Conservation (phyloP, 2,113 vertebrate genomes). For the Brienomyrus longianalis region DNA sequence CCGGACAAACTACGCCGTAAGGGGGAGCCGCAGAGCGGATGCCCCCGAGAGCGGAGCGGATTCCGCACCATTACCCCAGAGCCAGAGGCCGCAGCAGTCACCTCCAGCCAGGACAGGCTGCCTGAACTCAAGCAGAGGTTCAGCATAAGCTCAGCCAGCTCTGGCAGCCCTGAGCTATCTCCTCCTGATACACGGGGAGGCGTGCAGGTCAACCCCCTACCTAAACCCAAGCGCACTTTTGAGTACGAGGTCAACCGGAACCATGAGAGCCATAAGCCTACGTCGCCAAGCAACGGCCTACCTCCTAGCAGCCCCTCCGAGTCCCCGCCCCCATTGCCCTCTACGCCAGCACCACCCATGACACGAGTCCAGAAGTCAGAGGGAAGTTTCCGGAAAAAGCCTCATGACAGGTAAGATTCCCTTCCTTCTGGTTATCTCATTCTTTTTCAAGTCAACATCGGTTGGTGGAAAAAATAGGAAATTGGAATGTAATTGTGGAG, state of each 20-base stretch:
- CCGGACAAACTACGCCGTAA: constrained; percentile 76
- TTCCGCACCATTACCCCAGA: constrained; percentile 66
- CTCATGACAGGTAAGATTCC: constrained; percentile 81
- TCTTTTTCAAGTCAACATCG: neutral
- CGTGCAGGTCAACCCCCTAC: constrained; percentile 82
- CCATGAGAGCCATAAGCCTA: constrained; percentile 72
- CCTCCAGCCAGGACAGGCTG: constrained; percentile 66
- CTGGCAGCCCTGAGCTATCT: constrained; percentile 57
- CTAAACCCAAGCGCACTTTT: constrained; percentile 97
- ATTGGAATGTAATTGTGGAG: neutral
- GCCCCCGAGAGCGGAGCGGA: constrained; percentile 64
- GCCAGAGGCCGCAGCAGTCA: constrained; percentile 52
- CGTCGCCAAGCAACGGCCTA: constrained; percentile 77
- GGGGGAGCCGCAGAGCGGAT: constrained; percentile 65
- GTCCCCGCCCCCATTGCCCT: constrained; percentile 81
- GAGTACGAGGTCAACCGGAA: constrained; percentile 90
- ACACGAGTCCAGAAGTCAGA: constrained; percentile 71
- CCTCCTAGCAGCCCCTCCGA: constrained; percentile 68
- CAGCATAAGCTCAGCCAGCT: constrained; percentile 55
- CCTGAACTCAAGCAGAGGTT: constrained; percentile 66
- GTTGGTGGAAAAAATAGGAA: neutral
- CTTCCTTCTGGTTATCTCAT: neutral
- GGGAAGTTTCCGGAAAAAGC: constrained; percentile 63
- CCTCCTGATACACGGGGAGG: constrained; percentile 54
- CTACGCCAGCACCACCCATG: constrained; percentile 78